Base-by-base conservation (phyloP, 2,797 vertebrate species). In the Rhabdophis nuchalis region DNA sequence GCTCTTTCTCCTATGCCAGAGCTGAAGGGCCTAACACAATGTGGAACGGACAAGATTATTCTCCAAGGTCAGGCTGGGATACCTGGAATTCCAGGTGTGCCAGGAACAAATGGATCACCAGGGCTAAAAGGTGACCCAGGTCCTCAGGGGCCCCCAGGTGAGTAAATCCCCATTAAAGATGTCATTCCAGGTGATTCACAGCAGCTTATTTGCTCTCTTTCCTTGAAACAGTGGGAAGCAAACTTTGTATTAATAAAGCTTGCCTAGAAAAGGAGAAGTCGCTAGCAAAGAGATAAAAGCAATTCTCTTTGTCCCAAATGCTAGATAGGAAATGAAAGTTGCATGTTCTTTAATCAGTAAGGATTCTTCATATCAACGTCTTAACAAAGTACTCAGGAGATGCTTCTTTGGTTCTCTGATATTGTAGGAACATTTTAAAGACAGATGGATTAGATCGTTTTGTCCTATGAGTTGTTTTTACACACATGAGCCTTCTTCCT, bases 1-100 rank as follows among this genome's bases (percentile, higher is more conserved):
- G 8, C 57, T 60, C 46, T 53, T 50, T 46, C 58, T 14, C 53
- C 54, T 46, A 5, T 90, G 88, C 53, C 89, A 93, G 92, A 93
- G 41, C 25, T 90, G 86, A 88, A 85, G 6, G 46, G 86, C 23
- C 53, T 88, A 61, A 88, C 68, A 4, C 86, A 90, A 27, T 90
- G 92, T 25, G 50, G 56, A 85, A 12, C 0, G 6, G 56, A 82
- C 25, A 87, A 87, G 12, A 32, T 92, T 18, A 14, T 85, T 87
- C 11, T 93, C 46, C 92, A 88, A 27, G 56, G 92, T 23, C 92
- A 91, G 50, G n/a, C 92, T 27, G 92, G 92, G 12, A 88, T 60
- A 16, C 92, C 92, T 88, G 92, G 92, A 64, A 90, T 93, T 54
- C 92, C 92, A n/a, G 92, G 92, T 6, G 64, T 93, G 25, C 89